Percentiles rank a stretch among this genome's conserved stretches.
phyloP scores from a whole-genome alignment of 2,113 vertebrate genomes.

The Hemichromis elongatus region DNA sequence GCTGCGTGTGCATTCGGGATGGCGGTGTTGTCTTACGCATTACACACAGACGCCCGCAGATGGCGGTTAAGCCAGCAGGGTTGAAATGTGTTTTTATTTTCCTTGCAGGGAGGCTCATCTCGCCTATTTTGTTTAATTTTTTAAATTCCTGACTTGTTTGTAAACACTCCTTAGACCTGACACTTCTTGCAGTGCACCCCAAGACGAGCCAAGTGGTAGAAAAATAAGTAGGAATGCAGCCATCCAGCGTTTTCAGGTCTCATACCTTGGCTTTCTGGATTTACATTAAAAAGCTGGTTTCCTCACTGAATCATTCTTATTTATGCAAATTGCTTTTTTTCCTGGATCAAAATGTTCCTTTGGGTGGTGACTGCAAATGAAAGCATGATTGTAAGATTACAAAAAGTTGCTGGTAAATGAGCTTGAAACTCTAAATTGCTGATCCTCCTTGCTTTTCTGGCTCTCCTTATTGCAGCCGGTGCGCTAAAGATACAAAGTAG shows the following conservation, averaged over 20 bases:
- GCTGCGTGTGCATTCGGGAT: constrained; percentile 7
- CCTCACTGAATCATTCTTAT: background rate
- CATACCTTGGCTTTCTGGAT: fast-evolving
- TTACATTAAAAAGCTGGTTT: background rate
- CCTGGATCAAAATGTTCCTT: background rate
- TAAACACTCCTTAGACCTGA: background rate
- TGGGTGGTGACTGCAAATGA: background rate
- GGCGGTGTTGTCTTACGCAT: constrained; percentile 47
- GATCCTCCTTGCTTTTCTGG: background rate
- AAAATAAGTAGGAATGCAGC: background rate
- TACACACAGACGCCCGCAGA: constrained; percentile 13
- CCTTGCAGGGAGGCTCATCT: background rate
- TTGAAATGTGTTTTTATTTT: background rate
- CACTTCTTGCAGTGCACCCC: background rate
- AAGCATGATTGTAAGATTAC: background rate
- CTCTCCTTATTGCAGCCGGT: background rate
- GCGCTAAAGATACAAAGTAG: background rate
- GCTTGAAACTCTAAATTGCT: background rate
- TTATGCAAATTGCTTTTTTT: background rate
- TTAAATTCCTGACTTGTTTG: background rate
- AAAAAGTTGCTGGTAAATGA: background rate
- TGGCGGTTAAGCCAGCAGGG: background rate
- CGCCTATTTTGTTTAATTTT: background rate
- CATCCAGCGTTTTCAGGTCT: background rate
- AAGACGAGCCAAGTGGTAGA: background rate